Base-by-base conservation (phyloP, 30 jellyfish, hydroid and myxozoan genomes). In the Mastigias papua region DNA sequence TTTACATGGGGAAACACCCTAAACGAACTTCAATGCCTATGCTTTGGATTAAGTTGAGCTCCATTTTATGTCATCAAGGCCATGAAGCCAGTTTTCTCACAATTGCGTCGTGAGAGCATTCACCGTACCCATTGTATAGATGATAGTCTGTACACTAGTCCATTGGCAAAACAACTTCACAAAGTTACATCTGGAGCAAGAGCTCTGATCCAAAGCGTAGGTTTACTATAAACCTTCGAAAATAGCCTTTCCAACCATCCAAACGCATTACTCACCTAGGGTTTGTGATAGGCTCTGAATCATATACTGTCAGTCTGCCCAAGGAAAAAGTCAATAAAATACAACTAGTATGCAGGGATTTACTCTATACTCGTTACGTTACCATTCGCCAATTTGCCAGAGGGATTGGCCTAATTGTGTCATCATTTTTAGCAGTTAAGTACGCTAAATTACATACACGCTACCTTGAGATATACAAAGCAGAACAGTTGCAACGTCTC, bases 271-370 rank as follows among this genome's bases (percentile, higher is more conserved):
- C n/a, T n/a, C n/a, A n/a, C n/a, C n/a, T 31, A 9, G 80, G 80
- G 7, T 68, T 68, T 68, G 80, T 68, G 5, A 68, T 68, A 60
- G 80, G 28, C 13, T 68, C 62, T 9, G 80, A 8, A 8, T 7
- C 80, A 8, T 68, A 68, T 26, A 68, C 80, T 3, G 80, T 68
- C 54, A 68, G 80, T 68, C 54, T 68, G 11, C 80, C 80, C 28
- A 23, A 68, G 9, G 80, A 68, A 26, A 68, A 68, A 68, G 80
- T 68, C 23, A 31, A 7, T 9, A 68, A 31, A 68, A 68, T 68
- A 3, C 60, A 31, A 22, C 60, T 3, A 26, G 80, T 57, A 6
- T 68, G 80, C 8, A 26, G 15, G n/a, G n/a, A n/a, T n/a, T n/a
- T n/a, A n/a, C n/a, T n/a, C n/a, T n/a, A n/a, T n/a, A n/a, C n/a